Evolutionary conservation across 2,888 invertebrate genomes (phyloP), one percentile per base, ranked within the genome.

Genomic region (Holacanthella duospinosa): DNA sequence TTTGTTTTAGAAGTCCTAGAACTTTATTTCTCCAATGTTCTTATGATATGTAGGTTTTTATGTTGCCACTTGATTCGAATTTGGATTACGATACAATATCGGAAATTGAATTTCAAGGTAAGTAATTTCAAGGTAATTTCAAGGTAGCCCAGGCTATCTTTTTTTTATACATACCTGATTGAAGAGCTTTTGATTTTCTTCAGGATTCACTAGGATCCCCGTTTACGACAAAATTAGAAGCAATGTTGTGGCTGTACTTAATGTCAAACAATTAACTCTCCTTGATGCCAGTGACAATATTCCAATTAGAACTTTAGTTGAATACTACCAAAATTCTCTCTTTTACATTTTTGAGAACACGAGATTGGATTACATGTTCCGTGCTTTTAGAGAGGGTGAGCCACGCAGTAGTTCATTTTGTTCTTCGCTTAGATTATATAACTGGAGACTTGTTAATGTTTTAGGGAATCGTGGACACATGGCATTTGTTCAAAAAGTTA

Each of bases 261-360:
- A 96, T 79, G 95, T 96, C 74, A 99, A 97, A 79, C 99, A 99
- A 79, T 82, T 99, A 75, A 97, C 97, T 1, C 90, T 99, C 76
- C 88, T 99, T 71, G 99, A 99, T 80, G 95, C 99, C 0, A 96
- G 96, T 78, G 97, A 99, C 79, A 93, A 92, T 79, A 94, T 93
- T n/a, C 93, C 93, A 1, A 80, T 97, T 64, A 87, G 87, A 74
- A 93, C 94, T 0, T 83, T 96, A 61, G 93, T 93, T 79, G 90
- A 93, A 79, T 97, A 94, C 80, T 94, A 95, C 80, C 93, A 96
- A 78, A 96, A 97, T 80, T 88, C 89, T 0, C 89, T 93, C 76
- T 90, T 94, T 79, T 95, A 93, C 77, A 93, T 97, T 24, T 94
- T 94, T 77, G 94, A 96, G 75, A 96, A 99, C 76, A 88, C 90